Evolutionary conservation across 2,113 vertebrate species (phyloP), one percentile per base, ranked within the genome.

Genomic region (Taurulus bubalis): DNA sequence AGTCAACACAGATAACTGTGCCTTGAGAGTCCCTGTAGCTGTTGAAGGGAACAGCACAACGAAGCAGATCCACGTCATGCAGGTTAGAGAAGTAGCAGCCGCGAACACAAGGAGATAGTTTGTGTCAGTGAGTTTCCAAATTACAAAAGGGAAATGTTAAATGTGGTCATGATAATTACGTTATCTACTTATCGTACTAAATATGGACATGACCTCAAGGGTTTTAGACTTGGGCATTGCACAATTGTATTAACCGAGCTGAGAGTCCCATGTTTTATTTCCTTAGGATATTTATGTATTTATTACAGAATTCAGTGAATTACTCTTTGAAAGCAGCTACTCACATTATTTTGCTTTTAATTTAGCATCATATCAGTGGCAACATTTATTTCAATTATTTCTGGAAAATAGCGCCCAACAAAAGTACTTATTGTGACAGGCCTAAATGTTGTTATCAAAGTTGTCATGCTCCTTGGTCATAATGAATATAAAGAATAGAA

Each of bases 401-500:
- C 30, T 32, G 2, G 30, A 32, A 2, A 32, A 55, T 55, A 8
- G n/a, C 53, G 11, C 1, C 11, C n/a, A 55, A 14, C 10, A 55
- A 55, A 55, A 55, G n/a, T 5, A 55, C 3, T 55, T 24, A 55
- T 24, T 14, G 53, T 24, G n/a, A 55, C n/a, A 55, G 53, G 53
- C n/a, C 53, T 36, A 24, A 22, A 24, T 22, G 0, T 5, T 15
- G 30, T 9, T 8, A 20, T 36, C 16, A 22, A 47, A 34, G 26
- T 26, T 24, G 14, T 49, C 8, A 28, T 70, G 58, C 45, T 58
- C 30, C 16, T 2, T 65, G 24, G 26, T 47, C 16, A 47, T 34
- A 20, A 80, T 60, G 18, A 45, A 67, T 64, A 60, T 51, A 15
- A 22, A 26, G n/a, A 66, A 59, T 60, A 68, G 40, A 5, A 24